phyloP scores from a whole-genome alignment of 2,888 invertebrate genomes.

The Lycophotia porphyrea region DNA sequence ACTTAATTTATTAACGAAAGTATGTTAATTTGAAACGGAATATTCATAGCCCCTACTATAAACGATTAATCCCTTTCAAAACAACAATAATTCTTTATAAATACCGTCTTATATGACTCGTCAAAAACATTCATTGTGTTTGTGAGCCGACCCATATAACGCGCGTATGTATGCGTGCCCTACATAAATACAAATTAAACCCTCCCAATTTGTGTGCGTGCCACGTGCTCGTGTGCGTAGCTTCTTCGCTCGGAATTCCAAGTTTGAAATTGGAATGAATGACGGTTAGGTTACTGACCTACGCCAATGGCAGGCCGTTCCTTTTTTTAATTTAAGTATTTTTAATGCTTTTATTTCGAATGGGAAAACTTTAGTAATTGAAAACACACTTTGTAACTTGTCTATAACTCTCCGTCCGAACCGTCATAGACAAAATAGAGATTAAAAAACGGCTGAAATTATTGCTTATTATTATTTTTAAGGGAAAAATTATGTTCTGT shows the following conservation, averaged over 20 bases:
- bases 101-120: conserved; percentile 66
- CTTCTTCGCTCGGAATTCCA: conserved; percentile 88
- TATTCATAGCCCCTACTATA: conserved; percentile 16
- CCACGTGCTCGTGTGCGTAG: conserved; percentile 78
- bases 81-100: conserved; percentile 65
- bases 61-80: conserved; percentile 48
- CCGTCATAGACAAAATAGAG: background rate
- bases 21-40: background rate
- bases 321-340: conserved; percentile 47
- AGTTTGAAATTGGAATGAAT: conserved; percentile 89
- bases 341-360: background rate
- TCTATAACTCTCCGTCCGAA: no score
- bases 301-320: conserved; percentile 74
- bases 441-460: background rate
- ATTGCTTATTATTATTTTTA: conserved; percentile 2
- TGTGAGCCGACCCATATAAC: conserved; percentile 84
- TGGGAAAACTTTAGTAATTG: background rate
- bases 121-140: conserved; percentile 74
- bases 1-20: background rate
- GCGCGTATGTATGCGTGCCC: conserved; percentile 82
- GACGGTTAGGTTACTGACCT: conserved; percentile 89
- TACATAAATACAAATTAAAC: conserved; percentile 82
- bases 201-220: conserved; percentile 83
- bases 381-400: conserved; percentile 3
- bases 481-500: conserved; percentile 1